Conservation (phyloP, 2,113 vertebrate species). For the Zosterops pallidus region DNA sequence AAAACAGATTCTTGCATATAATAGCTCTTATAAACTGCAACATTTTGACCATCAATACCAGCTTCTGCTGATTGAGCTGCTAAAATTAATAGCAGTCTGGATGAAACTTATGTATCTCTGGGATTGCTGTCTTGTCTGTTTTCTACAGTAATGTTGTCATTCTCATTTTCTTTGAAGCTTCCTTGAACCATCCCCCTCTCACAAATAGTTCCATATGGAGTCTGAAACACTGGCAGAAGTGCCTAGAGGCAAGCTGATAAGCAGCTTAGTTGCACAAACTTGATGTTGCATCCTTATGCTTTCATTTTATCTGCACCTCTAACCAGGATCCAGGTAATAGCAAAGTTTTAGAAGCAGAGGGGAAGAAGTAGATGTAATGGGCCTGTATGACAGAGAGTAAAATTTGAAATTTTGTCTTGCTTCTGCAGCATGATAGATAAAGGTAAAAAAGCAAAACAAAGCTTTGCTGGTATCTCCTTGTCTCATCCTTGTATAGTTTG, state of each 20-base stretch:
- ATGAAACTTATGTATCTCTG: not conserved
- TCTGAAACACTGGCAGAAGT: not conserved
- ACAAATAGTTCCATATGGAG: conserved; percentile 50
- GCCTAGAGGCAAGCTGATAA: not conserved
- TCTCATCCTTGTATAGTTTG: not conserved
- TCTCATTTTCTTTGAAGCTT: conserved; percentile 54
- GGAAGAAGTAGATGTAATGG: not conserved
- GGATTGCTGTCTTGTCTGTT: conserved; percentile 17
- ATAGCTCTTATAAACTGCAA: not conserved
- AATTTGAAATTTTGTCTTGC: not conserved
- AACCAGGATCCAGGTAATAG: not conserved
- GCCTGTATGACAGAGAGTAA: not conserved
- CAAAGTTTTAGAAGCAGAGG: not conserved
- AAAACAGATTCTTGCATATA: not conserved
- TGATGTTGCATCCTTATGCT: not conserved
- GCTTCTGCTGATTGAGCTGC: not conserved
- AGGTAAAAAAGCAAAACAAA: not conserved
- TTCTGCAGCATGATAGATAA: not conserved
- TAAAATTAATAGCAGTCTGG: not conserved
- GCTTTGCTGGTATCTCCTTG: not conserved
- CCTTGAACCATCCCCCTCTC: conserved; percentile 11
- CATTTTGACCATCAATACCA: not conserved
- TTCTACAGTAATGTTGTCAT: conserved; percentile 41
- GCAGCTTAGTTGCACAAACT: not conserved
- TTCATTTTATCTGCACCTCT: not conserved